Evolutionary conservation across 2,113 vertebrate genomes (phyloP), one percentile per base, ranked within the genome.

Genomic region (Hippocampus mohnikei): DNA sequence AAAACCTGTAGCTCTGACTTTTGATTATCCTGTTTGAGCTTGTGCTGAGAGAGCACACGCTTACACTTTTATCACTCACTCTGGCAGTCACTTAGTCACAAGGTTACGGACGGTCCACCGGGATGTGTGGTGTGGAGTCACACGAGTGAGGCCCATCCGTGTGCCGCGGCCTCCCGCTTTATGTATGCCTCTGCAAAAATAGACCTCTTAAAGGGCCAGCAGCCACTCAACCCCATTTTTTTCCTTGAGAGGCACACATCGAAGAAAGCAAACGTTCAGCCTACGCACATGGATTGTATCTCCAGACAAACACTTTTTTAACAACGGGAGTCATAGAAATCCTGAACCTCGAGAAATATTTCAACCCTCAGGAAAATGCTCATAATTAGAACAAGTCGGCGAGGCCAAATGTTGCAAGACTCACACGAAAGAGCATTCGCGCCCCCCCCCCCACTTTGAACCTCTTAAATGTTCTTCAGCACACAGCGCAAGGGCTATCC

Each of bases 161-260:
- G 85, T 85, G 86, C 84, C 81, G 69, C 88, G 89, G 91, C 61
- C 40, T 44, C 62, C 41, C 16, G 63, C 63, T 25, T 44, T 42
- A 65, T 65, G 89, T 85, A 85, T 91, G 90, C 79, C 85, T 85
- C 88, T 88, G 86, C 89, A 92, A 91, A 92, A 92, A 91, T 91
- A 91, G 89, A 89, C 79, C 83, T 91, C 91, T 92, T 92, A 91
- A 92, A 92, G 91, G 84, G 84, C 84, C 87, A 90, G 89, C 79
- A 78, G 66, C 73, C 82, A 83, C 75, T 81, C 87, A 85, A 85
- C 82, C 80, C 70, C 79, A 85, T 85, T 73, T 85, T 85, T 84
- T 79, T 63, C 75, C 76, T 70, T 81, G 76, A 64, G 18, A 74
- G 75, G 85, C 81, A 78, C 79, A 50, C 74, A 78, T 82, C 82